Base-by-base conservation (phyloP, 1,140 invertebrate species). In the Tyrophagus putrescentiae region DNA sequence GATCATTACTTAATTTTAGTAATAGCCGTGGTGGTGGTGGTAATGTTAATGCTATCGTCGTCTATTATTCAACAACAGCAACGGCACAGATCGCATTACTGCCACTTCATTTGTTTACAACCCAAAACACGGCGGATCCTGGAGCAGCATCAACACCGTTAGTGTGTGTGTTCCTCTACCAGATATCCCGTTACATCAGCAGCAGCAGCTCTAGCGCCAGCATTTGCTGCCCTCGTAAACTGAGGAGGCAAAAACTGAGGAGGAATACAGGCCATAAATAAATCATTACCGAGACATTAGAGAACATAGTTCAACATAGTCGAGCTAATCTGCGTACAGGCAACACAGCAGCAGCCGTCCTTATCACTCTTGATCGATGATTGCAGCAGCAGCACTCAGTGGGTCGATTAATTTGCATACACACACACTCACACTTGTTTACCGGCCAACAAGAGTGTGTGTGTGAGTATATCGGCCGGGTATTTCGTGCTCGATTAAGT, bases 291-390 rank as follows among this genome's bases (percentile, higher is more conserved):
- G 36, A 13, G 21, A 13, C 36, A 39, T 21, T 21, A 39, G n/a
- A n/a, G n/a, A n/a, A n/a, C n/a, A n/a, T n/a, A n/a, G n/a, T n/a
- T n/a, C n/a, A n/a, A n/a, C n/a, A n/a, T n/a, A n/a, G n/a, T n/a
- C 21, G 13, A 39, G 36, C 36, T 21, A 13, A 39, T 39, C 21
- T 39, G 13, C 36, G 21, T 39, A 39, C 36, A 39, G 36, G 13
- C 13, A 48, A 48, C 31, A 21, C 45, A 48, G 31, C 31, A 25
- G 45, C 21, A 48, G 7, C 45, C 13, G 21, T 9, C 18, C 31
- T 6, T 48, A 48, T 48, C 45, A 29, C 18, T n/a, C n/a, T n/a
- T 48, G 45, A 48, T 48, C 45, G 45, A 48, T 48, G 45, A 48
- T 48, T 48, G 45, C 18, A 48, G 23, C 18, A 7, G 45, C n/a